A percentile compares a stretch with the other conserved stretches of the same genome.
phyloP scores from a whole-genome alignment of 1,140 invertebrate genomes.

The Meloidogyne floridensis region DNA sequence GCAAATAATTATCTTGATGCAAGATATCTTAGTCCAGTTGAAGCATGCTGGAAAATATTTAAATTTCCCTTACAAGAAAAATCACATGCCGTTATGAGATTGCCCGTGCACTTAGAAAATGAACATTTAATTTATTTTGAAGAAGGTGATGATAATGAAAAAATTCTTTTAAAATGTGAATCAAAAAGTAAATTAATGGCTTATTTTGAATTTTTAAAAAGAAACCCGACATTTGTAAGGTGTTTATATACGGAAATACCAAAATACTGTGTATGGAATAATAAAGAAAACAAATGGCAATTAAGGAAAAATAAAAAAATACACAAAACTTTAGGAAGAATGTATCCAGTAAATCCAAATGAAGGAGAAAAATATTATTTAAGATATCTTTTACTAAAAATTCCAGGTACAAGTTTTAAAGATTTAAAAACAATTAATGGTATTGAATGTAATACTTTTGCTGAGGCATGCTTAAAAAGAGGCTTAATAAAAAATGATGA shows the following conservation, averaged over 20 bases:
- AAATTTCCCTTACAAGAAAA: conserved; percentile 33
- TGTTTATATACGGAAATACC: not conserved
- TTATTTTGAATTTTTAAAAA: conserved; percentile 1
- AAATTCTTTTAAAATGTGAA: not conserved
- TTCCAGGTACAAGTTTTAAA: conserved; percentile 26
- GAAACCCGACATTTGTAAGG: not conserved
- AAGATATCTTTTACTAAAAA: conserved; percentile 36
- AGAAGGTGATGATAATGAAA: not conserved
- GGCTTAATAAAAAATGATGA: conserved; percentile 38
- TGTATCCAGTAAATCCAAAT: conserved; percentile 30
- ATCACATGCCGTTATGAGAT: conserved; percentile 5
- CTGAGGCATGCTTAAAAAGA: conserved; percentile 28
- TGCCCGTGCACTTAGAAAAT: conserved; percentile 36
- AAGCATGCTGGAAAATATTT: conserved; percentile 40
- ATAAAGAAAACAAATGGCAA: conserved; percentile 29
- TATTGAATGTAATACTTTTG: conserved; percentile 30
- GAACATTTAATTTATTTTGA: conserved; percentile 32
- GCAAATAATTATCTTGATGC: conserved; percentile 26
- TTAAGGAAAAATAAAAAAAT: conserved; percentile 28
- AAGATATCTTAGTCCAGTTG: conserved; percentile 36
- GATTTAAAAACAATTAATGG: conserved; percentile 35
- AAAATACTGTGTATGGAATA: conserved; percentile 27
- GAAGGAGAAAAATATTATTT: conserved; percentile 30
- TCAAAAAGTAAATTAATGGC: conserved; percentile 31
- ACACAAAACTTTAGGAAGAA: conserved; percentile 32